Evolutionary conservation across 2,888 invertebrate species (phyloP), one percentile per base, ranked within the genome.

Genomic region (Metallyticus violacea): DNA sequence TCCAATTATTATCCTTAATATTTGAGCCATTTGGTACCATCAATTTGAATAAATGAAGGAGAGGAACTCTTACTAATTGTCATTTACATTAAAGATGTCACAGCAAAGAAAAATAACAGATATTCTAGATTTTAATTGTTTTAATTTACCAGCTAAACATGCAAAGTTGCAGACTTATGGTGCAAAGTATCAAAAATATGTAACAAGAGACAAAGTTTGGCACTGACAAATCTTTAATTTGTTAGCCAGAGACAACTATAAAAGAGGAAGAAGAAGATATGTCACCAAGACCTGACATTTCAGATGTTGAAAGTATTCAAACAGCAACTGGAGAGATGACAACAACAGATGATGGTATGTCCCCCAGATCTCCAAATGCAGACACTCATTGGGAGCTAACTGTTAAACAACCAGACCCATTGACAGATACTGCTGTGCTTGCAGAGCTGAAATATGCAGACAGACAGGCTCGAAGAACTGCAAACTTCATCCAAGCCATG

Each of bases 401-500:
- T 62, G 15, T 62, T 0, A 62, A 62, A 62, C 40, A 62, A 22
- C 40, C 40, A 15, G 2, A 89, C n/a, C 90, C 90, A 6, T 86
- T 91, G 30, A 90, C 90, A 25, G 91, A 91, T 81, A 89, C 40
- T 5, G 81, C 88, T 78, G 91, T 93, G 1, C 88, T 93, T 26
- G 90, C 89, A 85, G 93, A 93, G 90, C 90, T 93, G 81, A 92
- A 91, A 88, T 92, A 92, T 81, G 93, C 93, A 6, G 93, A 93
- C 88, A 90, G 91, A 22, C 92, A 93, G 87, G 92, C 92, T 5
- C 91, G 91, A 88, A 92, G 92, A 86, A 93, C 93, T 0, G 91
- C 92, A n/a, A 90, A 90, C 87, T 91, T 93, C 40, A 92, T 93
- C 77, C 90, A 90, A 29, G 91, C 92, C 85, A 88, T 93, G n/a